Evolutionary conservation across 2,888 invertebrate genomes (phyloP).

Genomic region (Pediacus dermestoides): DNA sequence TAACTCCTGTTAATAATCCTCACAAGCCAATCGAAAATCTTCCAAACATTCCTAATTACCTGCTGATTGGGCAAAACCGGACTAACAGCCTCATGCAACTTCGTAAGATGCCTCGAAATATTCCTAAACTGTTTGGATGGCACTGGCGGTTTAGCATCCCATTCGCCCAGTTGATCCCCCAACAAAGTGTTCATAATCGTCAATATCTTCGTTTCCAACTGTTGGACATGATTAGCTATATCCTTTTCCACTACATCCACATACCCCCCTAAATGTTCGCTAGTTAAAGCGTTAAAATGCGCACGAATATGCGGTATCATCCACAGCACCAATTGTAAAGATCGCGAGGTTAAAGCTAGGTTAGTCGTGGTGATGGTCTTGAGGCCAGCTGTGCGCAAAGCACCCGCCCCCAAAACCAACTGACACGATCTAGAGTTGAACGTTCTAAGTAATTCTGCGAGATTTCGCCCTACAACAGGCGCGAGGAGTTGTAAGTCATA

Average conservation of each 20-base stretch:
- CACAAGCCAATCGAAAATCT: no score
- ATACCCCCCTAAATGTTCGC: conserved; percentile 53
- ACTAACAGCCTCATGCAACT: conserved; percentile 86
- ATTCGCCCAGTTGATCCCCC: conserved; percentile 73
- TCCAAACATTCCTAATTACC: conserved; percentile 49
- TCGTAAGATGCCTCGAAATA: conserved; percentile 83
- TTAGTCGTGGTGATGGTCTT: conserved; percentile 94
- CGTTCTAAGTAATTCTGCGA: conserved; percentile 83
- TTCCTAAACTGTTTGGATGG: conserved; percentile 87
- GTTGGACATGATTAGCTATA: conserved; percentile 83
- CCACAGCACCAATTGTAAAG: conserved; percentile 78
- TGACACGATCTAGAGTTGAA: conserved; percentile 90
- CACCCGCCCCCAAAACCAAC: conserved; percentile 93
- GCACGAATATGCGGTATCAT: conserved; percentile 68
- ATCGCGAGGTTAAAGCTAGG: conserved; percentile 80
- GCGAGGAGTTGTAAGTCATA: conserved; percentile 75
- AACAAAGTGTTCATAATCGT: conserved; percentile 85
- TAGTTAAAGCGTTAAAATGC: conserved; percentile 63
- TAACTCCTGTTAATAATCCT: no score
- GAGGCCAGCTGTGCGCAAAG: conserved; percentile 88
- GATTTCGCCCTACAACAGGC: conserved; percentile 75
- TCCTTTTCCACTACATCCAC: conserved; percentile 75
- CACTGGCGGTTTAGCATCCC: conserved; percentile 94
- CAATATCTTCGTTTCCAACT: conserved; percentile 88
- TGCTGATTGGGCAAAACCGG: conserved; percentile 77